These are phyloP conservation scores for Pollicipes pollicipes DNA, from an alignment of 1,140 invertebrate species.

Conservation along the genomic window DNA sequence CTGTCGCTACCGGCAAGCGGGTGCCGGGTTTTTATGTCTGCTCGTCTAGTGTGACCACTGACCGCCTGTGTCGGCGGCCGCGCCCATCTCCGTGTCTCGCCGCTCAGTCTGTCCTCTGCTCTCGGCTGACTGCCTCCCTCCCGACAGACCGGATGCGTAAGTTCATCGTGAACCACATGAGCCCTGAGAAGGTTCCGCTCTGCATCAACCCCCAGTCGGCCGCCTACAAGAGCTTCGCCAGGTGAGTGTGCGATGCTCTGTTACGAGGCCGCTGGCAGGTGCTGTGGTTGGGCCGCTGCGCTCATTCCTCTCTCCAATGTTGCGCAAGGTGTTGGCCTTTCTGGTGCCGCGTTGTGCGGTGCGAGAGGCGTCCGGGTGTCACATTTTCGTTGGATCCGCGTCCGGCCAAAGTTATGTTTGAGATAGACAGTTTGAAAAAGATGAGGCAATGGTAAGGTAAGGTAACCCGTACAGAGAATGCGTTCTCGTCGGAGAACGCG, in stretches of 20 bases:
- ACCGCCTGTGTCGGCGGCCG: no score
- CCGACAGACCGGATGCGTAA: slow-evolving; percentile 52
- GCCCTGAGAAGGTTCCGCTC: slow-evolving; percentile 72
- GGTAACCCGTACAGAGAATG: no score
- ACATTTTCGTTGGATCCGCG: no score
- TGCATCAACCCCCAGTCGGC: slow-evolving; percentile 99
- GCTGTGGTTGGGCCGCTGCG: not conserved
- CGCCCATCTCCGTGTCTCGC: no score
- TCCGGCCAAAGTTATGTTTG: no score
- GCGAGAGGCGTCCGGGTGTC: not conserved
- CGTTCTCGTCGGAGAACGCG: no score
- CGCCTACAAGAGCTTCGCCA: slow-evolving; percentile 97
- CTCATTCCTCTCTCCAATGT: not conserved
- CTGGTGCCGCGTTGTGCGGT: not conserved
- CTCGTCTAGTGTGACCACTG: no score
- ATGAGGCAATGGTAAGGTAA: no score
- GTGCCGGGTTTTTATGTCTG: no score
- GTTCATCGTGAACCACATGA: slow-evolving; percentile 90
- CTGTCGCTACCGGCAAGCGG: no score
- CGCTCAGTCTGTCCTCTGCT: no score
- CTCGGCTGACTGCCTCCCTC: not conserved
- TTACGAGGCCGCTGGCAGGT: not conserved
- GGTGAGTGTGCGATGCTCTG: slow-evolving; percentile 53
- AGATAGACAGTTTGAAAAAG: no score
- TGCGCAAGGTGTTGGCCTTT: not conserved